phyloP scores from a whole-genome alignment of 2,113 vertebrate species.

The Ceyx margarethae region DNA sequence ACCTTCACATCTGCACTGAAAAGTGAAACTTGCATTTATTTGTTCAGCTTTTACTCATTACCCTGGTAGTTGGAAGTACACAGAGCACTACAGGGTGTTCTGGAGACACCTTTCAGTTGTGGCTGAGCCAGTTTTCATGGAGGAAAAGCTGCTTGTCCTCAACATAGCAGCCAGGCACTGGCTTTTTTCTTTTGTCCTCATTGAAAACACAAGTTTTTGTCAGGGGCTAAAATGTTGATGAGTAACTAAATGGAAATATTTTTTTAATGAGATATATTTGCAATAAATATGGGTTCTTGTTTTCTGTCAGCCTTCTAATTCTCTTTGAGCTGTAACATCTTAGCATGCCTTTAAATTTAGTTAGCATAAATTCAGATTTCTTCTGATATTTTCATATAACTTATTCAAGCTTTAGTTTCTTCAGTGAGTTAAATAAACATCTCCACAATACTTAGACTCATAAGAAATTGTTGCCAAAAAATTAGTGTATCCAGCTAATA shows the following conservation, averaged over 20 bases:
- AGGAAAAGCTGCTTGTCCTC: background rate
- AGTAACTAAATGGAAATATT: background rate
- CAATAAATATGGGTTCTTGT: background rate
- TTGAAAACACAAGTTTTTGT: background rate
- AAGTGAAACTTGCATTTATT: background rate
- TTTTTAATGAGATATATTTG: background rate
- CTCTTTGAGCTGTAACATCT: background rate
- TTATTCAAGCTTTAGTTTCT: background rate
- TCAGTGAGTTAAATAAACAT: background rate
- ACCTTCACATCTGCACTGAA: background rate
- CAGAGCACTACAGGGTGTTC: background rate
- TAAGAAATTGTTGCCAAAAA: background rate
- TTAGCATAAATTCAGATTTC: background rate
- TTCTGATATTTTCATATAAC: background rate
- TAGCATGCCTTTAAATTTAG: background rate
- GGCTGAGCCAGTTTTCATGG: background rate
- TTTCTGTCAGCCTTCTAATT: background rate
- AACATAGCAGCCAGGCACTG: background rate
- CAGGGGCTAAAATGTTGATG: background rate
- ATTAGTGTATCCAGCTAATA: background rate
- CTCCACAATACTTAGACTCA: background rate
- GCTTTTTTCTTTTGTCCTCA: background rate
- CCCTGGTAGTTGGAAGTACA: background rate
- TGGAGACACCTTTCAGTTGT: background rate
- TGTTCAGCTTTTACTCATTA: background rate